Evolutionary conservation across 2,888 invertebrate genomes (phyloP), one percentile per base, ranked within the genome.

Genomic region (Phortica okadai): DNA sequence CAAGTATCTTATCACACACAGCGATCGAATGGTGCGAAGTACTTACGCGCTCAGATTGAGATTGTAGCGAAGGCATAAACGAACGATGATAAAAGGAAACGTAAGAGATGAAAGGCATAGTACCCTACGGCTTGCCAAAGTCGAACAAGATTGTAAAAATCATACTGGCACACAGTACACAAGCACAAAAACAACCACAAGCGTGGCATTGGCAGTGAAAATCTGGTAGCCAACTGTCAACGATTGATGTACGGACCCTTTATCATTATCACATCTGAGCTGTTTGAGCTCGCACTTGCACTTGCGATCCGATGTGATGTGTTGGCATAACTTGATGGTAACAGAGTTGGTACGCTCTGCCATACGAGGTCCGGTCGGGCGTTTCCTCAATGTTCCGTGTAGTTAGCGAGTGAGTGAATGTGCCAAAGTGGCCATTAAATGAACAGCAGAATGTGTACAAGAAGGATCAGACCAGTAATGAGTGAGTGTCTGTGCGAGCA

Each of bases 171-270:
- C 73, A 16, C 75, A 64, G 77, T 41, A 75, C 42, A 73, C 44
- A 69, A 62, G 73, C 76, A 64, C 54, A 67, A 77, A 80, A 78
- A 77, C 80, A 85, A 84, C 33, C 33, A 83, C 50, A 69, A 56
- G n/a, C 16, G 69, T 69, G 59, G 50, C 73, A 54, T 50, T 62
- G 45, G 25, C 16, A 16, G 58, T 83, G 82, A 84, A 88, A 88
- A 86, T 88, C 88, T 88, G 88, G 86, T 86, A 86, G 86, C 86
- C 85, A 81, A 88, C 86, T 86, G 86, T 86, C 86, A 86, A 84
- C 86, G 88, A 87, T 88, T 86, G 86, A 86, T 86, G 86, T 86
- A 83, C 85, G 86, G 85, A 82, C 88, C 88, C 86, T 86, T 86
- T 86, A 86, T 86, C 86, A 86, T 88, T 86, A 86, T 86, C 87